Evolutionary conservation across 2,888 invertebrate species (phyloP), one percentile per base, ranked within the genome.

Genomic region (Melieria omissa): DNA sequence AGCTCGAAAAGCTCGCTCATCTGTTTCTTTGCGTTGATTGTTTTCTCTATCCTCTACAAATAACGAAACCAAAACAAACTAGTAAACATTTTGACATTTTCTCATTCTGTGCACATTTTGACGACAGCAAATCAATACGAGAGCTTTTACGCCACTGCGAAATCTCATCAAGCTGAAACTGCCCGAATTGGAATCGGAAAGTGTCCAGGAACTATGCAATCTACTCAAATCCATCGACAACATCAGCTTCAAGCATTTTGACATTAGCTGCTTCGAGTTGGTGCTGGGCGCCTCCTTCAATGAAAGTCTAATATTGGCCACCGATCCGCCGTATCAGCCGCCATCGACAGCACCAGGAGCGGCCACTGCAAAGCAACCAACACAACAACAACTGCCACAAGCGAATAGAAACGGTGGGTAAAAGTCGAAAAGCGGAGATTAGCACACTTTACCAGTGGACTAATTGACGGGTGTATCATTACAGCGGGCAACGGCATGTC

Each of bases 211-310:
- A 42, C 81, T 87, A 54, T 87, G 87, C 74, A 83, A 84, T 68
- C 75, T 83, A 42, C 77, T 87, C 16, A 80, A 80, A 75, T 80
- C 84, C 54, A 87, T 87, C 69, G 87, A 87, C 74, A 83, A 82
- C 61, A 86, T 87, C 62, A 84, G 82, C 71, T 84, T 85, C 47
- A 83, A 81, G 65, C 80, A 80, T 68, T 87, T 84, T 71, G 84
- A 86, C 77, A 78, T 87, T 14, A 87, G 87, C 74, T 87, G 87
- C 76, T 87, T 78, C 73, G 84, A 86, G 67, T 77, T 87, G n/a
- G 83, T 83, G 7, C 76, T 83, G 68, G 87, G 86, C 10, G 80
- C 81, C 54, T 79, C 86, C n/a, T 87, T 84, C 76, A 85, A 86
- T 78, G 85, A 86, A 55, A 86, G 86, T 74, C 74, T 85, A 73